Percentiles rank a stretch among this genome's conserved stretches.
Conservation (phyloP, 2,113 vertebrate species). For the Platysternon megacephalum region DNA sequence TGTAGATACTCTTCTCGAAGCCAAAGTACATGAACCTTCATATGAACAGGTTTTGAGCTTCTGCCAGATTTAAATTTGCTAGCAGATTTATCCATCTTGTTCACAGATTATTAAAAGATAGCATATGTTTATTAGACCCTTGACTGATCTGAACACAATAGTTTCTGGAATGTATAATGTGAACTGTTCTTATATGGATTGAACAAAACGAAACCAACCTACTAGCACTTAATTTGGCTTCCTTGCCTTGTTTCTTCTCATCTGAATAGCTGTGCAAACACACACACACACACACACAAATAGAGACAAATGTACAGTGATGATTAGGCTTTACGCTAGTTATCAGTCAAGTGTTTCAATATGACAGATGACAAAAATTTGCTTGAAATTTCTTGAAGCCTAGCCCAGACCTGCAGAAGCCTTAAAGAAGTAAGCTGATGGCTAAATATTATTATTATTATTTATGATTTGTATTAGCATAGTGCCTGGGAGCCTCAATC, state of each 20-base stretch:
- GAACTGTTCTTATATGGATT: conserved; percentile 13
- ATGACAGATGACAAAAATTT: neutral
- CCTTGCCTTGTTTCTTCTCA: conserved; percentile 35
- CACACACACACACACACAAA: neutral
- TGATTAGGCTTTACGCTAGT: neutral
- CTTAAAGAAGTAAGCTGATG: neutral
- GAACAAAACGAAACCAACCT: conserved; percentile 22
- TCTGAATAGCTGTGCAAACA: neutral
- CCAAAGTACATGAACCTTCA: neutral
- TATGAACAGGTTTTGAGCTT: neutral
- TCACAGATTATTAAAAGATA: conserved; percentile 23
- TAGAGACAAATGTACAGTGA: neutral
- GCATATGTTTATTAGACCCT: neutral
- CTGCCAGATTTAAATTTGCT: conserved; percentile 2
- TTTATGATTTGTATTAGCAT: neutral
- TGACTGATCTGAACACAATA: conserved; percentile 21
- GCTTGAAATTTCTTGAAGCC: neutral
- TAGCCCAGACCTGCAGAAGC: neutral
- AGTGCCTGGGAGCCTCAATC: neutral
- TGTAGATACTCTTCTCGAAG: neutral
- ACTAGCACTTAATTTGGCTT: conserved; percentile 17
- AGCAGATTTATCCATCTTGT: conserved; percentile 17
- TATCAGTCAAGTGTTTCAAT: neutral
- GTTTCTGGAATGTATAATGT: neutral
- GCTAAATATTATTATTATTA: neutral